phyloP scores from a whole-genome alignment of 2,888 invertebrate genomes.

The Eledone cirrhosa region DNA sequence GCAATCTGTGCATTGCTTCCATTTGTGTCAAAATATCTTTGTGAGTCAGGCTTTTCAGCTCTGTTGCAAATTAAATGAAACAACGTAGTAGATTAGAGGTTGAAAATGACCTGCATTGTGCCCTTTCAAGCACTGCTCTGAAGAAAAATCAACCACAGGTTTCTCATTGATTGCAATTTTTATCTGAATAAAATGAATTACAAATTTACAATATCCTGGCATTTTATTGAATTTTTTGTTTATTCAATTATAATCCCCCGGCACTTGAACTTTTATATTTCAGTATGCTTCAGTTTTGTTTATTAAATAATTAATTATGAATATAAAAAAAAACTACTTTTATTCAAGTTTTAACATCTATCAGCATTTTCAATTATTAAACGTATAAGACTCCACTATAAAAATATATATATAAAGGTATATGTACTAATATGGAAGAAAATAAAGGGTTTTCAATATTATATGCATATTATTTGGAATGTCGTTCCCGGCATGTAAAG shows the following conservation, averaged over 20 bases:
- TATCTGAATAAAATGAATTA: neutral
- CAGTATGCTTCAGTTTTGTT: slow-evolving; percentile 10
- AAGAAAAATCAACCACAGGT: neutral
- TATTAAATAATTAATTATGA: slow-evolving; percentile 7
- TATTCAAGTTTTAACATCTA: slow-evolving; percentile 6
- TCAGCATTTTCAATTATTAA: too few relatives aligned
- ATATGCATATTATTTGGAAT: too few relatives aligned
- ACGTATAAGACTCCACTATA: too few relatives aligned
- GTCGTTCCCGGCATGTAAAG: too few relatives aligned
- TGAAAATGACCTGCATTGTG: too few relatives aligned
- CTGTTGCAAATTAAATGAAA: slow-evolving; percentile 17
- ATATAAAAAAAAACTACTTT: slow-evolving; percentile 19
- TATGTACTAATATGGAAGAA: too few relatives aligned
- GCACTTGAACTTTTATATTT: neutral
- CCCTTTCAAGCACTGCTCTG: neutral
- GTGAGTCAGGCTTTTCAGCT: neutral
- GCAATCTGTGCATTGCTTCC: neutral
- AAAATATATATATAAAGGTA: too few relatives aligned
- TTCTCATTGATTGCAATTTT: neutral
- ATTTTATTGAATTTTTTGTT: neutral
- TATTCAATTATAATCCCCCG: neutral
- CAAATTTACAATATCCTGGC: neutral
- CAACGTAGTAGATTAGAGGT: neutral
- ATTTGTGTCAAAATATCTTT: slow-evolving; percentile 2
- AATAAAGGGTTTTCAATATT: too few relatives aligned